These are phyloP conservation scores for Tipula confusa DNA, from an alignment of 2,888 invertebrate genomes.

Conservation along the genomic window DNA sequence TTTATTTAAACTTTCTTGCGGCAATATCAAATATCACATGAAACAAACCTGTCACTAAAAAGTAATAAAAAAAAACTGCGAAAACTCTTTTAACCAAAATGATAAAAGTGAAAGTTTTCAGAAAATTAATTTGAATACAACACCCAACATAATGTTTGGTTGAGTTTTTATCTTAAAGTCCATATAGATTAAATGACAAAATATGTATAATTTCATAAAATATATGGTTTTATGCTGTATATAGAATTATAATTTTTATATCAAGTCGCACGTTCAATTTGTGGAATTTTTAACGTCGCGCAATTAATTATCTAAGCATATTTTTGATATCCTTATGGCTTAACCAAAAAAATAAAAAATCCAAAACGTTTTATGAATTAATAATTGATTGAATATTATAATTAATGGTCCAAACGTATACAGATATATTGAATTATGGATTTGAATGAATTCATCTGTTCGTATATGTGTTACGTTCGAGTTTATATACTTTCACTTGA, in stretches of 20 bases:
- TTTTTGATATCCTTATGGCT: not conserved
- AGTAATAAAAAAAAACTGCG: too few species aligned
- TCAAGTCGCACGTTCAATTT: not conserved
- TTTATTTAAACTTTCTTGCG: not conserved
- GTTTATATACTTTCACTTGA: not conserved
- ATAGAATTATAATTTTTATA: too few species aligned
- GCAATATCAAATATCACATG: not conserved
- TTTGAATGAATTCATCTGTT: not conserved
- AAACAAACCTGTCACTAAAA: not conserved
- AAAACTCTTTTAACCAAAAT: not conserved
- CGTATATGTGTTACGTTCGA: not conserved
- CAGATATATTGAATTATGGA: not conserved
- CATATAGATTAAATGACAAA: not conserved
- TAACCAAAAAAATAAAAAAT: too few species aligned
- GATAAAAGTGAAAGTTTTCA: not conserved
- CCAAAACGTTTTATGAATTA: not conserved
- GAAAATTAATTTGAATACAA: not conserved
- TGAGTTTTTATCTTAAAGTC: not conserved
- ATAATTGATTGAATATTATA: slow-evolving; percentile 14
- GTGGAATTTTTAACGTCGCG: not conserved
- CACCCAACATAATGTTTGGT: not conserved
- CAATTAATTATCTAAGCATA: not conserved
- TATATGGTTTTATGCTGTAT: not conserved
- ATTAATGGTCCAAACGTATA: not conserved
- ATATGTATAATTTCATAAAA: not conserved